These are phyloP conservation scores for Phymorhynchus buccinoides DNA, from an alignment of 1,140 invertebrate species.

Conservation along the genomic window DNA sequence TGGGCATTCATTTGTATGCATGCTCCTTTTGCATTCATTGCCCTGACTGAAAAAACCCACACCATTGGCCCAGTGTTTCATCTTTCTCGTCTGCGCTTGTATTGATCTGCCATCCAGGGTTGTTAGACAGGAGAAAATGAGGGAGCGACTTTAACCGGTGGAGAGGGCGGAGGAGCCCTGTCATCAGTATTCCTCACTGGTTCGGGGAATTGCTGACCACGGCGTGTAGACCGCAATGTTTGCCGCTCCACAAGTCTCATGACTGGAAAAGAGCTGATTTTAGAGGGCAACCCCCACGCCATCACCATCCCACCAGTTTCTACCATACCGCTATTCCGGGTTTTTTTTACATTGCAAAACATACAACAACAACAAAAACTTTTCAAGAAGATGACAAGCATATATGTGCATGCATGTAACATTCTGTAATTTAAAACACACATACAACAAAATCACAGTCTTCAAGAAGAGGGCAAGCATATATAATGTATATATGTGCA, in stretches of 20 bases:
- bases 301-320: background rate
- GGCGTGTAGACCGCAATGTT: background rate
- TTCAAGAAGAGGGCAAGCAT: too few relatives aligned
- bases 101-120: background rate
- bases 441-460: too few relatives aligned
- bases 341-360: too few relatives aligned
- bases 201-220: background rate
- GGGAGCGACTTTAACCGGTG: too few relatives aligned
- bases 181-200: background rate
- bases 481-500: too few relatives aligned
- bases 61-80: background rate
- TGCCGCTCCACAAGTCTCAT: background rate
- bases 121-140: background rate
- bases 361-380: too few relatives aligned
- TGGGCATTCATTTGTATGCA: background rate
- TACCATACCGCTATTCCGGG: too few relatives aligned
- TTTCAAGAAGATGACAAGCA: too few relatives aligned
- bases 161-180: background rate
- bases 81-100: background rate
- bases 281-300: background rate
- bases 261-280: background rate
- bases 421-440: too few relatives aligned
- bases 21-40: background rate
- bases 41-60: background rate
- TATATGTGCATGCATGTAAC: too few relatives aligned